Evolutionary conservation across 2,113 vertebrate species (phyloP), one percentile per base, ranked within the genome.

Genomic region (Brachyistius frenatus): DNA sequence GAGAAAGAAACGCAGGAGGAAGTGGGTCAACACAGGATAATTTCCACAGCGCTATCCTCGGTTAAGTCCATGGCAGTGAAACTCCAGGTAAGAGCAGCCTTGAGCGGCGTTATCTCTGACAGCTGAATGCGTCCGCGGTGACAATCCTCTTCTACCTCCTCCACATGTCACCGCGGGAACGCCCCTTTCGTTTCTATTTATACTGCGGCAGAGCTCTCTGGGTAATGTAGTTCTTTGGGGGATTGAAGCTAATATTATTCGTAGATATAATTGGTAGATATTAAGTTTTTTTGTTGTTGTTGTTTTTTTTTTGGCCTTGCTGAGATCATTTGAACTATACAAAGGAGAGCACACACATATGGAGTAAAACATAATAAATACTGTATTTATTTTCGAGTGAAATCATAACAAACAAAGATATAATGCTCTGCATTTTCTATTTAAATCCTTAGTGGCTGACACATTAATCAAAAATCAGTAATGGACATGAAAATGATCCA

Each of bases 1-100:
- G 0, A 68, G 72, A 54, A 46, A 56, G 69, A 71, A 55, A 52
- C 23, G 75, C 23, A 71, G 9, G 60, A 62, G n/a, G 65, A 91
- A 86, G 73, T 83, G 86, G 86, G 85, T 95, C 92, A 95, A 84
- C 83, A 73, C 65, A 15, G 81, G 83, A 90, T 88, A 66, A 87
- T 81, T 84, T 92, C 93, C 92, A 81, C 85, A 55, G 88, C 57
- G 64, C 86, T 86, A 69, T 89, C 87, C 86, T 84, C 73, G 76
- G 87, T 81, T 94, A 94, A 95, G 87, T 94, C 94, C 95, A 95
- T 95, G 88, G 75, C 81, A 72, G 56, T 61, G 82, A 88, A 88
- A 83, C 55, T 91, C 92, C 91, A 88, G 89, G 91, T 91, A 70
- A 76, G 73, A 81, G 85, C 60, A 84, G 85, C 67, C 64, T 23